Conservation (phyloP, 1,140 invertebrate genomes). For the Sycobia sp. region DNA sequence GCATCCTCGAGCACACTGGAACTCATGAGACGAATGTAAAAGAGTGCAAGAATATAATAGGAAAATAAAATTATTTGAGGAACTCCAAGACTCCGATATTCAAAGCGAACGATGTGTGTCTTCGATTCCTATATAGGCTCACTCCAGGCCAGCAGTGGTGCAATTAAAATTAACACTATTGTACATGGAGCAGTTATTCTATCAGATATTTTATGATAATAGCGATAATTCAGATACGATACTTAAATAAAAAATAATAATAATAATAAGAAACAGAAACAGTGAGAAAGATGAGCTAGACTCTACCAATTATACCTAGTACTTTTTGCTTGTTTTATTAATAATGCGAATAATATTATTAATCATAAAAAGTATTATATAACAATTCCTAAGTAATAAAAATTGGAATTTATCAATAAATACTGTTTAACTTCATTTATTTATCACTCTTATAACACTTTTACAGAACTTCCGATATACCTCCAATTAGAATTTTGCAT, state of each 20-base stretch:
- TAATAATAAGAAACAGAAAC: too few species aligned
- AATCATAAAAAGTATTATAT: conserved; percentile 43
- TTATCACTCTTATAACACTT: neutral
- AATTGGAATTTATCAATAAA: conserved; percentile 39
- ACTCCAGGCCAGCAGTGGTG: conserved; percentile 16
- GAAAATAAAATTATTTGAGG: conserved; percentile 2
- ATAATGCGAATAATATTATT: conserved; percentile 39
- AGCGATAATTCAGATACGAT: conserved; percentile 38
- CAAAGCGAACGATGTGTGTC: conserved; percentile 1
- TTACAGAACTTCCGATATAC: too few species aligned
- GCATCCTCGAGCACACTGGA: neutral
- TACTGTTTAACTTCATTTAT: conserved; percentile 13
- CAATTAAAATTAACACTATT: conserved; percentile 39
- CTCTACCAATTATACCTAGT: conserved; percentile 35
- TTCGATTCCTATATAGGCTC: neutral
- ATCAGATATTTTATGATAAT: conserved; percentile 46
- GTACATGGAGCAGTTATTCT: conserved; percentile 39
- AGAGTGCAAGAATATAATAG: neutral
- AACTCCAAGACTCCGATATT: conserved; percentile 10
- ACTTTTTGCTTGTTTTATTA: conserved; percentile 42
- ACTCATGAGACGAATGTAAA: neutral
- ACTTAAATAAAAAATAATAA: conserved; percentile 34
- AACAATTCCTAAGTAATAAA: too few species aligned
- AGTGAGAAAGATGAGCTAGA: conserved; percentile 36
- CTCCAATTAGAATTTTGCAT: too few species aligned